phyloP scores from a whole-genome alignment of 2,797 vertebrate genomes.

The Chlorospingus flavigularis region DNA sequence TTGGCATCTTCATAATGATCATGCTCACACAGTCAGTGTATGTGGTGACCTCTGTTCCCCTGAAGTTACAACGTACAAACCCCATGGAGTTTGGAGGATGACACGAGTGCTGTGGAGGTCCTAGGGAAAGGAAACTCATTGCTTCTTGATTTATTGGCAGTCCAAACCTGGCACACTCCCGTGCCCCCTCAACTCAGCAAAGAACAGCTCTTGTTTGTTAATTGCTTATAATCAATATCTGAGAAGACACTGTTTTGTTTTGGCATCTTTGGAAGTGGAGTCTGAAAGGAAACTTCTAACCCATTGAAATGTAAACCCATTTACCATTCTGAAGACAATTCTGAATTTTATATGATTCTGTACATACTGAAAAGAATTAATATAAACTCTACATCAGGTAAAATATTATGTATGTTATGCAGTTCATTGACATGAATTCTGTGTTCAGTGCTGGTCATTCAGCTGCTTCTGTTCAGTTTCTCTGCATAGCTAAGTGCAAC shows the following conservation, averaged over 20 bases:
- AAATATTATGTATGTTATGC: not conserved
- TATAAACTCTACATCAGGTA: not conserved
- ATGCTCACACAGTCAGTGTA: not conserved
- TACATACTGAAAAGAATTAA: not conserved
- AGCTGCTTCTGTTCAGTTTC: not conserved
- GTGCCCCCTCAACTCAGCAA: fast-evolving
- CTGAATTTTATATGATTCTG: not conserved
- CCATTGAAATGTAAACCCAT: not conserved
- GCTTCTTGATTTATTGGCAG: not conserved
- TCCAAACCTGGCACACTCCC: not conserved
- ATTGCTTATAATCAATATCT: not conserved
- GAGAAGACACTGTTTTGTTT: not conserved
- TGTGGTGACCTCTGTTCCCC: not conserved
- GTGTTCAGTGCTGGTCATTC: not conserved
- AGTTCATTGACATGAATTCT: not conserved
- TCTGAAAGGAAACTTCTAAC: not conserved
- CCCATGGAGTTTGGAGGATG: not conserved
- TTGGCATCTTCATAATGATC: not conserved
- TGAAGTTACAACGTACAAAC: not conserved
- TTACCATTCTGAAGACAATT: not conserved
- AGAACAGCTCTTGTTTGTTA: not conserved
- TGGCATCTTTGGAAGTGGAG: not conserved
- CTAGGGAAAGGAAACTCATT: not conserved
- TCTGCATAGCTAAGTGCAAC: not conserved
- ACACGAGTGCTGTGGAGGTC: not conserved